Evolutionary conservation across 2,113 vertebrate species (phyloP), one percentile per base, ranked within the genome.

Genomic region (Raja brachyura): DNA sequence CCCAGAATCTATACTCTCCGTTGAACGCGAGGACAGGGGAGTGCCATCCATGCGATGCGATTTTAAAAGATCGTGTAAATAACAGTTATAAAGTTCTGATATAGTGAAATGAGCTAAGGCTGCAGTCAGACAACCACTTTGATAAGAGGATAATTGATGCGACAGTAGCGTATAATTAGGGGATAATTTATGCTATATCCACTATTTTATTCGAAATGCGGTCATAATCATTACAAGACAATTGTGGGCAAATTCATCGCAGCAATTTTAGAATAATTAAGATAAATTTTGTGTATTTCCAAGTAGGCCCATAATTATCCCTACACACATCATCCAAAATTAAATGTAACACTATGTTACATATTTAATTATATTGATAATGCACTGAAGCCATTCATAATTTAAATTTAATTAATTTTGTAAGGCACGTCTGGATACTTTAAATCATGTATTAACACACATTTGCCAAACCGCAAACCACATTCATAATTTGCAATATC

Each of bases 181-280:
- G 98, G 98, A 99, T 99, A 99, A 99, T 99, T 99, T 99, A 99
- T 99, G 98, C 98, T 99, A 99, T 99, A 99, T 98, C 98, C 98
- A 99, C 98, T 98, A 92, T 70, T 99, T 99, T 99, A 99, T 99
- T 98, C 98, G 97, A 99, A 99, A 98, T 97, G 97, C 97, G 97
- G 98, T 98, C 98, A 98, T 98, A 99, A 98, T 99, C 97, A 99
- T 99, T 99, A 98, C 97, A 98, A 97, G 96, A 97, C 98, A 99
- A 99, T 99, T 98, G 98, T 99, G 98, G 98, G 98, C 98, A 98
- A 98, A 98, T 99, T 99, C 98, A 98, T 97, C 97, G 98, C 97
- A 96, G 97, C 97, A 98, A 98, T 98, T 98, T 98, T 97, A 98
- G 98, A 96, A 98, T 98, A 98, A 98, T 99, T 98, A 99, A 97